A percentile compares a stretch with the other conserved stretches of the same genome.
These are phyloP conservation scores for Asarcornis scutulata DNA, from an alignment of 2,113 vertebrate species.

Conservation along the genomic window DNA sequence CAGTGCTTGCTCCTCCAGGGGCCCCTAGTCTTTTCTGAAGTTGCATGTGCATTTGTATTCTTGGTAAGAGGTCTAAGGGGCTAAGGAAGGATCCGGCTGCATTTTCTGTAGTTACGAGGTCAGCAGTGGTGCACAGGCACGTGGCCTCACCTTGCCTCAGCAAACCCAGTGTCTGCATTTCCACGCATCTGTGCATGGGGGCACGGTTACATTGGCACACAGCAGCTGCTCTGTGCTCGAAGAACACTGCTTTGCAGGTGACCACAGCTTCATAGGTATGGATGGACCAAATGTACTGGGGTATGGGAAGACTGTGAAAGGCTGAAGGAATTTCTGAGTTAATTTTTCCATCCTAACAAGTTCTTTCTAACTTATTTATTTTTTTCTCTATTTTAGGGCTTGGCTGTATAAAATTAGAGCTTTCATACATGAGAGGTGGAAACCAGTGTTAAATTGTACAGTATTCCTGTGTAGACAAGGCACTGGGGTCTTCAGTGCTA, in stretches of 20 bases:
- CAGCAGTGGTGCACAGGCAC: neutral
- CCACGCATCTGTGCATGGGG: neutral
- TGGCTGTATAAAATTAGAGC: neutral
- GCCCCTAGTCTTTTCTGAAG: neutral
- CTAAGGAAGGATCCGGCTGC: neutral
- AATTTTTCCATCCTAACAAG: neutral
- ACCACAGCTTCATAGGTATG: neutral
- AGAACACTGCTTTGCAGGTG: neutral
- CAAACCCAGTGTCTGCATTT: neutral
- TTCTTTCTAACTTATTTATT: neutral
- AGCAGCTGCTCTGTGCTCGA: neutral
- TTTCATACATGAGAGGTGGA: neutral
- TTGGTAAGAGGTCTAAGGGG: neutral
- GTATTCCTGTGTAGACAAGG: neutral
- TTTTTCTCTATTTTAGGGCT: neutral
- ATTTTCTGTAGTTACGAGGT: neutral
- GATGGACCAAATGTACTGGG: neutral
- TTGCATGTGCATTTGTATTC: neutral
- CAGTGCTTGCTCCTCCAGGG: neutral
- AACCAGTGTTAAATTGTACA: neutral
- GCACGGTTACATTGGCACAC: neutral
- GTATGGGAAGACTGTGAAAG: neutral
- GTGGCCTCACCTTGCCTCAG: neutral
- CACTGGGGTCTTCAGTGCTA: neutral
- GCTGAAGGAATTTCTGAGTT: neutral